phyloP scores from a whole-genome alignment of 1,140 invertebrate species.

The Caenorhabditis inopinata region DNA sequence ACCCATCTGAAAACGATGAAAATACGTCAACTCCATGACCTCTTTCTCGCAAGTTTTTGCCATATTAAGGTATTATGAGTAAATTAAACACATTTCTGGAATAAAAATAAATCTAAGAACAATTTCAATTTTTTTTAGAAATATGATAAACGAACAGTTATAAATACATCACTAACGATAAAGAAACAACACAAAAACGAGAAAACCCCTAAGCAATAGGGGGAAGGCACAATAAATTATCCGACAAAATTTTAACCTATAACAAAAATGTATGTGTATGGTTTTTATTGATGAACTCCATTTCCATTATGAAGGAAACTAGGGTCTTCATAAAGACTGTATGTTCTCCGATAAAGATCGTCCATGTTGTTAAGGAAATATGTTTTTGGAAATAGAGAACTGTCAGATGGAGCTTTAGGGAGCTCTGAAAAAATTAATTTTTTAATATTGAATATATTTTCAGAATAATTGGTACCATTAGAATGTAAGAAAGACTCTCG shows the following conservation, averaged over 20 bases:
- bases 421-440: conserved; percentile 22
- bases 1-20: conserved; percentile 9
- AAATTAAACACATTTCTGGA: too few relatives aligned
- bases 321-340: conserved; percentile 9
- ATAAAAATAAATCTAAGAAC: too few relatives aligned
- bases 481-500: conserved; percentile 43
- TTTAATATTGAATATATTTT: too few relatives aligned
- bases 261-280: not conserved
- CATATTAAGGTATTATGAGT: too few relatives aligned
- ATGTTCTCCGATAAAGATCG: conserved; percentile 29
- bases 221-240: not conserved
- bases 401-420: not conserved
- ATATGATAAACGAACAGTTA: too few relatives aligned
- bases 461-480: conserved; percentile 29
- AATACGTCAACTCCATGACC: too few relatives aligned
- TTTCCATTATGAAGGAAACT: conserved; percentile 1
- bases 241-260: not conserved
- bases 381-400: conserved; percentile 48
- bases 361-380: conserved; percentile 55
- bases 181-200: too few relatives aligned
- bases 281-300: not conserved
- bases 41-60: too few relatives aligned
- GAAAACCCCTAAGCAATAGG: too few relatives aligned
- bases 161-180: too few relatives aligned
- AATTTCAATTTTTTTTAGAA: too few relatives aligned